Evolutionary conservation across 2,113 vertebrate genomes (phyloP), one percentile per base, ranked within the genome.

Genomic region (Pseudorectes ferrugineus): DNA sequence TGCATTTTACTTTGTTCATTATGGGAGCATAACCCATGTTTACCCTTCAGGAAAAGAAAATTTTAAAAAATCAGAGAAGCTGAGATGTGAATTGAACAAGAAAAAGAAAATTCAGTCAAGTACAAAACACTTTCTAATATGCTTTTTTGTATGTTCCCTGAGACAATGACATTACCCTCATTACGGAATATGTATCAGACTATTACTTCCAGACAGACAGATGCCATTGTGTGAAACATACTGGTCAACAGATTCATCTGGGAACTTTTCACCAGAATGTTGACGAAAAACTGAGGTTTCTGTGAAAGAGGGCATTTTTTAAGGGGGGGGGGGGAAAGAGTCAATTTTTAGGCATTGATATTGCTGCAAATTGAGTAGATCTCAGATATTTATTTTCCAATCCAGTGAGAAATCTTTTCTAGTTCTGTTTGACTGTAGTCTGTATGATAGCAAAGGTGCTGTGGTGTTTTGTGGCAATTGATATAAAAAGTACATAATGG

Each of bases 201-300:
- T 63, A 26, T 88, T 89, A 55, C 48, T 95, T 93, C 62, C 61
- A 80, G 77, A 73, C 65, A 93, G 68, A 52, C 43, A 92, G 78
- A 91, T 88, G 61, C 21, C 17, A 11, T 46, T 5, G 4, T 57
- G 48, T 93, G 88, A 94, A 67, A 57, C 46, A 76, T 79, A 61
- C 36, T 79, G 78, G 77, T 72, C 81, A 91, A 90, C 61, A 93
- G 62, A 92, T 81, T 48, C 5, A 6, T 42, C 40, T 67, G 22
- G 36, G 35, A 96, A 86, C 29, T 80, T 92, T 59, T 35, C 28
- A 38, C 7, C 43, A 80, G 38, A 86, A 92, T 26, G 17, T 51
- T 62, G 35, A 85, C 43, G 18, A 58, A 70, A 88, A 88, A 45
- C 6, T 49, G 25, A 88, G 6, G 6, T 40, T 96, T 85, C 15